Percentiles rank a stretch among this genome's conserved stretches.
These are phyloP conservation scores for Oryzias celebensis DNA, from an alignment of 2,113 vertebrate genomes.

Conservation along the genomic window DNA sequence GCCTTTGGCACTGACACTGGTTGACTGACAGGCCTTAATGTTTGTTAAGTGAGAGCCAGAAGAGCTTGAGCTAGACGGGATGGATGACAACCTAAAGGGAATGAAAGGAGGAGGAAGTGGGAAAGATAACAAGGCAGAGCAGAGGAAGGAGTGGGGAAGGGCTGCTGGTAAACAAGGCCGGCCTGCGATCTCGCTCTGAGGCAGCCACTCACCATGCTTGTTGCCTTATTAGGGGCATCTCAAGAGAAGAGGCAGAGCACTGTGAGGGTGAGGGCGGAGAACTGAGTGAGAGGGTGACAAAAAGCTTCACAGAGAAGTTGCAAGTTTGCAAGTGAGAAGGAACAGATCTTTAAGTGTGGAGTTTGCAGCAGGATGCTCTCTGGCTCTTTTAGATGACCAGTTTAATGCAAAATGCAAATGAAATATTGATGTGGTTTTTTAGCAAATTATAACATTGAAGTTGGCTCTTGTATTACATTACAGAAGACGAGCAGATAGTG, in stretches of 20 bases:
- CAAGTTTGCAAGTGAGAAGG: conserved; percentile 12
- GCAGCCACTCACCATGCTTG: conserved; percentile 74
- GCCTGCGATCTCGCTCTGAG: conserved; percentile 52
- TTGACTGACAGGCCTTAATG: too few relatives aligned
- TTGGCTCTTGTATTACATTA: too few relatives aligned
- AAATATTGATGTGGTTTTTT: too few relatives aligned
- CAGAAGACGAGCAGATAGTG: too few relatives aligned
- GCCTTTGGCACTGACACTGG: neutral
- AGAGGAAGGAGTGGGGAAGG: conserved; percentile 32
- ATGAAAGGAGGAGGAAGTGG: conserved; percentile 21
- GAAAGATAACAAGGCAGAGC: conserved; percentile 46
- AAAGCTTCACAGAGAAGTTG: conserved; percentile 18
- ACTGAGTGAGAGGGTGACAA: conserved; percentile 37
- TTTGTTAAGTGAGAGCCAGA: neutral
- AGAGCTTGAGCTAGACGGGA: neutral
- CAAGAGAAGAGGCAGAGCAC: conserved; percentile 31
- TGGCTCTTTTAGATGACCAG: too few relatives aligned
- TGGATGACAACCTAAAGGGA: conserved; percentile 23
- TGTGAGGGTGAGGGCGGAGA: neutral
- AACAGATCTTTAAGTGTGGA: neutral
- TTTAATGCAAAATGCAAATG: too few relatives aligned
- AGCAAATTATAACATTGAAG: too few relatives aligned
- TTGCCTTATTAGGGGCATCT: conserved; percentile 81
- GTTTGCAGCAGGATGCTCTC: too few relatives aligned
- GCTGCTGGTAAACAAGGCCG: conserved; percentile 65